A percentile compares a stretch with the other conserved stretches of the same genome.
Conservation (phyloP, 2,888 invertebrate species). For the Andrena chrysosceles region DNA sequence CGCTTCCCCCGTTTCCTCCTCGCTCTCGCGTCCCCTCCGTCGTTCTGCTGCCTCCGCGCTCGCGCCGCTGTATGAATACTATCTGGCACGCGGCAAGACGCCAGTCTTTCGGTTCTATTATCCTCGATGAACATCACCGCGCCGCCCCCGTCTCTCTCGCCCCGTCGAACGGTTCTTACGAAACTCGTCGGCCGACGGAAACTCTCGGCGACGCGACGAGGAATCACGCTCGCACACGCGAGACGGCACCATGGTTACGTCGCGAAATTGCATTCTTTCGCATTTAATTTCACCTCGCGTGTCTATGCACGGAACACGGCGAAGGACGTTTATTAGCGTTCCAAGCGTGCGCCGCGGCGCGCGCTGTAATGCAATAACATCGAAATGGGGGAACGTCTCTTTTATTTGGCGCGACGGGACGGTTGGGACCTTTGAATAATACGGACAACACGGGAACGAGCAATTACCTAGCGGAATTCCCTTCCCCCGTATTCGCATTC, state of each 20-base stretch:
- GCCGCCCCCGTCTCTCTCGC: background rate
- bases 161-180: constrained; percentile 1
- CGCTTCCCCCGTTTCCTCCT: constrained; percentile 20
- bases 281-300: constrained; percentile 35
- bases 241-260: background rate
- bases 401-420: constrained; percentile 22
- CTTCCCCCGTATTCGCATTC: constrained; percentile 43
- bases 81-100: background rate
- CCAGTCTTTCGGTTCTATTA: background rate
- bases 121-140: background rate
- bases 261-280: constrained; percentile 40
- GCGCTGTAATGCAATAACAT: background rate
- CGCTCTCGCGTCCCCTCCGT: background rate
- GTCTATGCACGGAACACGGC: background rate
- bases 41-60: background rate
- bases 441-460: constrained; percentile 18
- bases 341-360: background rate
- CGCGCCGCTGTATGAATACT: background rate
- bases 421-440: constrained; percentile 12
- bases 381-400: background rate
- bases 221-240: background rate
- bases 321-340: constrained; percentile 37
- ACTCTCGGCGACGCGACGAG: background rate
- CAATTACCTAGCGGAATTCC: constrained; percentile 50
- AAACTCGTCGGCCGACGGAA: background rate